Evolutionary conservation across 2,797 vertebrate species (phyloP), one percentile per base, ranked within the genome.

Genomic region (Myotis planiceps): DNA sequence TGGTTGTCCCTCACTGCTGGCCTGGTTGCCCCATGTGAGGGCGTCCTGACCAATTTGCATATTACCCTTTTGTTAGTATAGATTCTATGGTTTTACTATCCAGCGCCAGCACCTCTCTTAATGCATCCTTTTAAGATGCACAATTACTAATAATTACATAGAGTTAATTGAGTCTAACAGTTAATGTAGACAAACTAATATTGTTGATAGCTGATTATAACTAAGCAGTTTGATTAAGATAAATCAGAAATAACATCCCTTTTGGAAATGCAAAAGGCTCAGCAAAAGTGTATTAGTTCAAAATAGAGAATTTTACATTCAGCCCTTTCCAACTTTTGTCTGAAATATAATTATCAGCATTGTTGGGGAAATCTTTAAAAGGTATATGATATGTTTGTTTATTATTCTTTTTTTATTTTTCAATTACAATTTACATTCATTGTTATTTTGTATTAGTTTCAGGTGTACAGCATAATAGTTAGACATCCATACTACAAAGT

Each of bases 351-450:
- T 92, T 94, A 63, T 95, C 69, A 87, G 94, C 63, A 97, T 96
- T 97, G 97, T 98, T 66, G 93, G 14, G 3, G 96, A 97, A 97
- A 96, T 97, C 94, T 93, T 96, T 93, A 88, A 95, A 58, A 95
- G 34, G 72, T 12, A 9, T 32, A 29, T 90, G 47, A 65, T 25
- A 75, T 79, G 32, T 76, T 85, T 65, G 5, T 81, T n/a, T 9
- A 68, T 34, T 68, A 34, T 34, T 68, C 18, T 21, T 37, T 68
- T 66, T 68, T 68, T 66, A 66, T 68, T 68, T 34, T 37, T 23
- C 18, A 68, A 3, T 66, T 34, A 34, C 65, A 66, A 19, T 37
- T 68, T 68, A 68, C 9, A 68, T 68, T 68, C 4, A 21, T 5
- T 68, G 65, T 68, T 68, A 68, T 68, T 68, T 68, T 68, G 9